Evolutionary conservation across 2,113 vertebrate genomes (phyloP).

Genomic region (Phalacrocorax brasilianus): DNA sequence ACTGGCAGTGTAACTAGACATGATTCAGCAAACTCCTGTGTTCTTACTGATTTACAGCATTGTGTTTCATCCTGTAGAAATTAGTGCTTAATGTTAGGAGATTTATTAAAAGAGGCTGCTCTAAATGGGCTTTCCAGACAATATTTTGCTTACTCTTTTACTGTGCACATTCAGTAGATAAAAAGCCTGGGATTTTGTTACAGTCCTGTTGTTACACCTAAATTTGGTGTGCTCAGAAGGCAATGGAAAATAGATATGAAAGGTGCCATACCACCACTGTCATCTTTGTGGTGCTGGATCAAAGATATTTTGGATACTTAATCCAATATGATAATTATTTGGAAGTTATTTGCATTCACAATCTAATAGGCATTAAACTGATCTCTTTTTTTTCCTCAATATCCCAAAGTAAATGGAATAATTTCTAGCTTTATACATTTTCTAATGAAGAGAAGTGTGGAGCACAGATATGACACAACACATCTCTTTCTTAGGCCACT

Average conservation of each 20-base stretch:
- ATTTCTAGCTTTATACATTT: background rate
- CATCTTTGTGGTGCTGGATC: background rate
- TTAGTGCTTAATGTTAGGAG: background rate
- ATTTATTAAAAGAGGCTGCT: background rate
- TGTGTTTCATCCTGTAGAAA: background rate
- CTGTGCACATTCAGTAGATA: background rate
- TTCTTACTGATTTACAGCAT: background rate
- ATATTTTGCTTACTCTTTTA: background rate
- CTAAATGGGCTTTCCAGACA: background rate
- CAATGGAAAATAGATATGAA: background rate
- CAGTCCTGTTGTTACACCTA: background rate
- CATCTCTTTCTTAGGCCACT: background rate
- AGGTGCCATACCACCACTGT: background rate
- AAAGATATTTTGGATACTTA: background rate
- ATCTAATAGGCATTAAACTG: background rate
- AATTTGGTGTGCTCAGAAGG: background rate
- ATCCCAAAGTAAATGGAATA: background rate
- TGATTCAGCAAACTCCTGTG: background rate
- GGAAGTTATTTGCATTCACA: background rate
- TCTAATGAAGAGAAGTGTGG: background rate
- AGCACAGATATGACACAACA: background rate
- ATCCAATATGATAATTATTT: background rate
- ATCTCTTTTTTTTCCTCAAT: background rate
- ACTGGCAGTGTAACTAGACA: background rate
- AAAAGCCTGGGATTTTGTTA: background rate